Evolutionary conservation across 2,113 vertebrate genomes (phyloP).

Genomic region (Rostratula benghalensis): DNA sequence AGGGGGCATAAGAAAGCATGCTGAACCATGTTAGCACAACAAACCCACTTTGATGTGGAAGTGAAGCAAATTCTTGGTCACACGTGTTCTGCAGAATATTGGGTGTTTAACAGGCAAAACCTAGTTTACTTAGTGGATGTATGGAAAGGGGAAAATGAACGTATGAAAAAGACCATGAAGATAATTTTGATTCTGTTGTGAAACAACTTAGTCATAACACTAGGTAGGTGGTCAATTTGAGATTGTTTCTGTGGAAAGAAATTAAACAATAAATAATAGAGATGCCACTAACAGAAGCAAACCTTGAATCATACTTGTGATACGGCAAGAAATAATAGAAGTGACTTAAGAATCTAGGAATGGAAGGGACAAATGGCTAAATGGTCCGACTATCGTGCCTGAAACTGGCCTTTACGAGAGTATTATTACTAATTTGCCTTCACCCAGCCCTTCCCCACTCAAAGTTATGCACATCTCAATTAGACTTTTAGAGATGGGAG

Average conservation of each 20-base stretch:
- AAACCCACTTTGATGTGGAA: neutral
- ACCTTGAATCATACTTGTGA: neutral
- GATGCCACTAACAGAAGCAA: neutral
- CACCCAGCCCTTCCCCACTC: neutral
- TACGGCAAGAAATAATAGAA: neutral
- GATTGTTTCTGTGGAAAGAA: neutral
- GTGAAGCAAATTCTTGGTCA: neutral
- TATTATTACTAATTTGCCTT: neutral
- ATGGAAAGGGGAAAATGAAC: neutral
- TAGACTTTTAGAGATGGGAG: neutral
- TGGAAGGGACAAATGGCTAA: neutral
- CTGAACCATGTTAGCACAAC: neutral
- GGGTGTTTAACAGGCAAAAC: neutral
- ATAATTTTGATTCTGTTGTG: neutral
- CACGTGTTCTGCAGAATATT: neutral
- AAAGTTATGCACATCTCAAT: rapidly evolving
- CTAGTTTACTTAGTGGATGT: neutral
- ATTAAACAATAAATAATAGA: neutral
- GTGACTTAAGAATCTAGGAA: rapidly evolving
- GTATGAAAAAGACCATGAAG: neutral
- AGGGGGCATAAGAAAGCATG: neutral
- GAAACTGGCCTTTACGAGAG: neutral
- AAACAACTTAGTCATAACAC: neutral
- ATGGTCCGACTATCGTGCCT: neutral
- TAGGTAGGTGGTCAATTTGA: neutral